Evolutionary conservation across 2,797 vertebrate genomes (phyloP).

Genomic region (Pipistrellus nathusii): DNA sequence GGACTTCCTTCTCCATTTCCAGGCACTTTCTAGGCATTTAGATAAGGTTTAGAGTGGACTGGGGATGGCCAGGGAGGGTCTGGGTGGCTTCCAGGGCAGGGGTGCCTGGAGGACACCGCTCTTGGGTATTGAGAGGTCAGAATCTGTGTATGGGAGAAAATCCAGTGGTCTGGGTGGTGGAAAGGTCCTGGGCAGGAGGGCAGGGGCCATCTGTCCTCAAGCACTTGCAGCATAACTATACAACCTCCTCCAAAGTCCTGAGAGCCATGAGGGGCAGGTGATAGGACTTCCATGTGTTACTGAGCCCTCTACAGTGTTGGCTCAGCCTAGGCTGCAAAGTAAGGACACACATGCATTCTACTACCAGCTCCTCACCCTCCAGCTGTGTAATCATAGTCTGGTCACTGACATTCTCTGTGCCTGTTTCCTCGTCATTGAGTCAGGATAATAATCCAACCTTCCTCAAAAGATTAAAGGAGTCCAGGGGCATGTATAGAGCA

Average conservation of each 20-base stretch:
- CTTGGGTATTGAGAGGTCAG: background rate
- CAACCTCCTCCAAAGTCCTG: background rate
- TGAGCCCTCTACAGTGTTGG: accelerated
- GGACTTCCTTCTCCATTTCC: background rate
- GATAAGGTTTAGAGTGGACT: background rate
- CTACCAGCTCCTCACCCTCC: background rate
- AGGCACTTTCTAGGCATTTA: background rate
- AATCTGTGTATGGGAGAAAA: background rate
- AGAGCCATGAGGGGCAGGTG: background rate
- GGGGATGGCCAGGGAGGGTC: background rate
- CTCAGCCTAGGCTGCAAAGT: background rate
- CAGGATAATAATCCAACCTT: background rate
- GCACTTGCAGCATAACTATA: accelerated
- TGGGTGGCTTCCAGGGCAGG: background rate
- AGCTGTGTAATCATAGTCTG: background rate
- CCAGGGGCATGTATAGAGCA: background rate
- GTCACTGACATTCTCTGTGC: too few species aligned
- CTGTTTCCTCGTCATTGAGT: background rate
- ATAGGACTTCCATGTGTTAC: background rate
- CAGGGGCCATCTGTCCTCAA: background rate
- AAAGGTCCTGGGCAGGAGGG: background rate
- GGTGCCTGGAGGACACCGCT: background rate
- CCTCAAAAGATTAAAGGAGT: background rate
- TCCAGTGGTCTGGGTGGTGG: background rate
- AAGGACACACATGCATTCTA: too few species aligned